Conservation (phyloP, 2,888 invertebrate species). For the Glaucopsyche alexis region DNA sequence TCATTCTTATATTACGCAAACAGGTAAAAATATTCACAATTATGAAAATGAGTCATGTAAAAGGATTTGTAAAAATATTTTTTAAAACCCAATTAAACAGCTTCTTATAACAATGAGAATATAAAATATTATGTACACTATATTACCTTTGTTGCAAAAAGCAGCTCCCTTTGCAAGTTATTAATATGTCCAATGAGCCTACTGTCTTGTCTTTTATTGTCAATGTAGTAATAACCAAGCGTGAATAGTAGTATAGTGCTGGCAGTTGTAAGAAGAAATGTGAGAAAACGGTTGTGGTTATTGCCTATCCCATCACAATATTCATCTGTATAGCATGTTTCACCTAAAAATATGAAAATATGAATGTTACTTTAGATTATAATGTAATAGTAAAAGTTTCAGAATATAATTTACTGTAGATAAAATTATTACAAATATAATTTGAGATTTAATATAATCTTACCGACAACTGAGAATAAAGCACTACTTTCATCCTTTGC, state of each 20-base stretch:
- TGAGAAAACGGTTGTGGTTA: constrained; percentile 70
- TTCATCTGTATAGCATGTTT: constrained; percentile 65
- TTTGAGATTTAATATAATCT: constrained; percentile 44
- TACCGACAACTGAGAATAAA: constrained; percentile 64
- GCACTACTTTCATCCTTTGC: constrained; percentile 59
- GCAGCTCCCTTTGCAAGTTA: constrained; percentile 70
- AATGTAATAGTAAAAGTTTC: too few species aligned
- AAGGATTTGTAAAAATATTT: too few species aligned
- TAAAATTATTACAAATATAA: too few species aligned
- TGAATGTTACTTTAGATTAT: background rate
- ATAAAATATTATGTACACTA: too few species aligned
- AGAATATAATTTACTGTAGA: too few species aligned
- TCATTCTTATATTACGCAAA: background rate
- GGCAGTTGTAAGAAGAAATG: constrained; percentile 84
- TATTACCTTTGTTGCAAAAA: constrained; percentile 75
- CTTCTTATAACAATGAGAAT: too few species aligned
- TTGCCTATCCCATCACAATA: constrained; percentile 65
- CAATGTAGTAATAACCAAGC: constrained; percentile 88
- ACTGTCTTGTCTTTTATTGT: constrained; percentile 86
- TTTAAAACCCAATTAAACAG: too few species aligned
- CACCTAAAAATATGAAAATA: constrained; percentile 49
- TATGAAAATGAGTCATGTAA: too few species aligned
- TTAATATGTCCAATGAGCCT: constrained; percentile 84
- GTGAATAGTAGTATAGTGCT: constrained; percentile 86
- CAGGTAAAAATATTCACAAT: too few species aligned